These are phyloP conservation scores for Myanophis thanlyinensis DNA, from an alignment of 2,113 vertebrate genomes.

Conservation along the genomic window DNA sequence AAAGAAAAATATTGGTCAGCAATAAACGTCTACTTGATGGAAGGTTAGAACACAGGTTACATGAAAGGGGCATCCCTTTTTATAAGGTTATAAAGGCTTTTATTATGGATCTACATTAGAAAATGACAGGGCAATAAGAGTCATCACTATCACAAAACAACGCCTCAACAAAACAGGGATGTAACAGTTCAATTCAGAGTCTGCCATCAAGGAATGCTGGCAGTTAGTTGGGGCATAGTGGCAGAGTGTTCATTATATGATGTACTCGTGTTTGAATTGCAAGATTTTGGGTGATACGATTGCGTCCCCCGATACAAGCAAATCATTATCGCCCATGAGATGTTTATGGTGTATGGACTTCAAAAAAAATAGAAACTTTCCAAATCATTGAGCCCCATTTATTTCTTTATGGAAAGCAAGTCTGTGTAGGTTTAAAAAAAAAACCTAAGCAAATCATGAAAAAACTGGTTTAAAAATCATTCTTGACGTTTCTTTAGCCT, in stretches of 20 bases:
- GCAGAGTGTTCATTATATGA: not conserved
- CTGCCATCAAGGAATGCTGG: conserved; percentile 21
- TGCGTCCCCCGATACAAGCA: not conserved
- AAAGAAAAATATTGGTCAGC: conserved; percentile 1
- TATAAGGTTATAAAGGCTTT: not conserved
- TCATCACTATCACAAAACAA: conserved; percentile 27
- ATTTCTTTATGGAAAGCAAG: not conserved
- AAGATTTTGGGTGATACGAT: not conserved
- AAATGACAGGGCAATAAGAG: conserved; percentile 34
- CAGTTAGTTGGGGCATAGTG: conserved; percentile 15
- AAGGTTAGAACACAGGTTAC: not conserved
- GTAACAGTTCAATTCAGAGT: not conserved
- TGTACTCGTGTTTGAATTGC: conserved; percentile 5
- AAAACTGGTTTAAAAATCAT: not conserved
- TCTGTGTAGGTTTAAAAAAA: not conserved
- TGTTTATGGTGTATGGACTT: not conserved
- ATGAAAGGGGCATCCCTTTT: conserved; percentile 11
- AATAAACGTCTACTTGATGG: not conserved
- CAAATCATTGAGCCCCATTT: not conserved
- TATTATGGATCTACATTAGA: not conserved
- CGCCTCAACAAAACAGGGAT: not conserved
- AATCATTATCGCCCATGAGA: not conserved
- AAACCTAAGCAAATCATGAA: not conserved
- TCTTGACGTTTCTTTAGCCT: not conserved
- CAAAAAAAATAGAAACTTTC: not conserved